phyloP scores from a whole-genome alignment of 2,888 invertebrate genomes.

The Cephus sareptanus region DNA sequence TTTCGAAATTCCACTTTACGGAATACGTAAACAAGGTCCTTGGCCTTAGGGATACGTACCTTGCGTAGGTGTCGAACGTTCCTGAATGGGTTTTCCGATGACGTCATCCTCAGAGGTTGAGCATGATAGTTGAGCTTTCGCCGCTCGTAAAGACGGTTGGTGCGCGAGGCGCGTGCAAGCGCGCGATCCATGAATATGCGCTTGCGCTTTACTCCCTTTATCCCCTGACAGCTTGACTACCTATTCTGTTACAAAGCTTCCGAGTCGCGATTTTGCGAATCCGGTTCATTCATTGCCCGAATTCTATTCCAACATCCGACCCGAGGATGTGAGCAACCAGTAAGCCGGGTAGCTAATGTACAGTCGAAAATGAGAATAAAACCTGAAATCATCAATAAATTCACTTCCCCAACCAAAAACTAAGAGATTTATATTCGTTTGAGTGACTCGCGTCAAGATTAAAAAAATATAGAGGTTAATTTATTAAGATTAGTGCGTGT shows the following conservation, averaged over 20 bases:
- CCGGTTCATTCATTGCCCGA: conserved; percentile 15
- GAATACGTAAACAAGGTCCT: not conserved
- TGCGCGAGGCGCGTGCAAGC: conserved; percentile 6
- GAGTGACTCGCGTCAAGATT: not conserved
- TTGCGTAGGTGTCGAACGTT: conserved; percentile 28
- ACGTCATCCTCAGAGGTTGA: conserved; percentile 35
- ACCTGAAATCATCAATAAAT: not conserved
- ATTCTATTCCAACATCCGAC: not conserved
- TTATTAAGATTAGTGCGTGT: not conserved
- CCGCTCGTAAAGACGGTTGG: not conserved
- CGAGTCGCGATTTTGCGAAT: conserved; percentile 16
- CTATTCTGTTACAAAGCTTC: not conserved
- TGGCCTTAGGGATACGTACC: not conserved
- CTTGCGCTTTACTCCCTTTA: conserved; percentile 44
- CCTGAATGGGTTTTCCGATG: conserved; percentile 41
- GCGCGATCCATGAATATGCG: conserved; percentile 53
- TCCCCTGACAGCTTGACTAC: conserved; percentile 18
- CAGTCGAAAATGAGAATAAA: not conserved
- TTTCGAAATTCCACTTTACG: not conserved
- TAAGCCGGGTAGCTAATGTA: not conserved
- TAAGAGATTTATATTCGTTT: not conserved
- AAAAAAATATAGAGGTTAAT: not conserved
- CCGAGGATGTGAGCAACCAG: not conserved
- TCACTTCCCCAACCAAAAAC: not conserved
- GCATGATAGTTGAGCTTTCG: conserved; percentile 4